Base-by-base conservation (phyloP, 1,140 invertebrate species). In the Frieseomelitta varia region DNA sequence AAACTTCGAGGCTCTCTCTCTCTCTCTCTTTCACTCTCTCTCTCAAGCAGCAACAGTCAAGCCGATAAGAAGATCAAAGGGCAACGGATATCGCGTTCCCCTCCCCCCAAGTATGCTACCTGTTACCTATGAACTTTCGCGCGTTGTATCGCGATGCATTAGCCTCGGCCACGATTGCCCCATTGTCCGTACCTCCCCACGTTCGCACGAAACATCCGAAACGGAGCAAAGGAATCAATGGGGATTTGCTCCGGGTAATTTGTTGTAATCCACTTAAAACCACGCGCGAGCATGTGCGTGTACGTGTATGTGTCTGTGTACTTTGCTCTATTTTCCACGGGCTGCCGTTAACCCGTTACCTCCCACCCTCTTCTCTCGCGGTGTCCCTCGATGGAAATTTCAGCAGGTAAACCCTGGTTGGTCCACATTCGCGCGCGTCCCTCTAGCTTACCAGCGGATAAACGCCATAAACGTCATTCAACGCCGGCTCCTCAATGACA, bases 381-480 rank as follows among this genome's bases (percentile, higher is more conserved):
- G 39, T 8, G 30, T 56, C 69, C 8, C 2, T 4, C 3, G 47
- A 17, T 47, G n/a, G 56, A 61, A 61, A 76, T 76, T 76, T 61
- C 56, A 76, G 19, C 83, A 79, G 83, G 71, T 39, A 58, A 47
- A 27, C 34, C 56, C 58, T 79, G 79, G 79, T 88, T 88, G 88
- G 85, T 85, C 83, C 74, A 63, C 87, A 82, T 80, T 77, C 78
- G 63, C 74, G 73, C 82, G 56, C 74, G 56, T 73, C 67, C 34
- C 79, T 76, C 67, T 81, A 79, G 84, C 84, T 89, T 82, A 82
- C 84, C 67, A 82, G 63, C 87, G 84, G 82, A 88, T 89, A 88
- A 89, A 89, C 65, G 87, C 84, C 79, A 47, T 47, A 47, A 47
- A 47, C 39, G 87, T 88, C 83, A 89, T 86, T 89, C 84, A 81